phyloP scores from a whole-genome alignment of 2,888 invertebrate genomes.

The Brachypalpus laphriformis region DNA sequence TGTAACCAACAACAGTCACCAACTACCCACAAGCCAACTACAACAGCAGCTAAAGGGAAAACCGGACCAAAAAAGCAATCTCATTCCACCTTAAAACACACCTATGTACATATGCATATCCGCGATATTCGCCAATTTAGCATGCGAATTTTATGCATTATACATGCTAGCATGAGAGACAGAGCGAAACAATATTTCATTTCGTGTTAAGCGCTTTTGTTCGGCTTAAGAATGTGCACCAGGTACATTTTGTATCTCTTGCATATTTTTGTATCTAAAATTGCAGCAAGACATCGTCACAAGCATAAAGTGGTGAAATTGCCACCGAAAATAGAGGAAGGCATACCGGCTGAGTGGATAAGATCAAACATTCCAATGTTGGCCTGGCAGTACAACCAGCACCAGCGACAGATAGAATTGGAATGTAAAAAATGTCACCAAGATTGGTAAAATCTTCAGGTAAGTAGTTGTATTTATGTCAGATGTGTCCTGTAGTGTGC shows the following conservation, averaged over 20 bases:
- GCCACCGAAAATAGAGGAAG: constrained; percentile 16
- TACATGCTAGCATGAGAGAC: constrained; percentile 66
- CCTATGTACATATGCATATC: constrained; percentile 34
- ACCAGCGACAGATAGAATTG: constrained; percentile 14
- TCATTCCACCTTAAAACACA: constrained; percentile 39
- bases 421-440: constrained; percentile 25
- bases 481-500: background rate
- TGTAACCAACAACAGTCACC: constrained; percentile 47
- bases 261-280: background rate
- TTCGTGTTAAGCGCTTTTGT: constrained; percentile 53
- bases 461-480: constrained; percentile 3
- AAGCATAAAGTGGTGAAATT: constrained; percentile 31
- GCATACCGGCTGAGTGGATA: constrained; percentile 13
- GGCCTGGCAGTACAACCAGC: background rate
- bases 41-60: constrained; percentile 38
- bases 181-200: constrained; percentile 73
- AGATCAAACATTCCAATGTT: constrained; percentile 13
- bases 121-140: constrained; percentile 58
- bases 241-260: constrained; percentile 21
- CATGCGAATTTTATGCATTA: constrained; percentile 68
- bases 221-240: constrained; percentile 34
- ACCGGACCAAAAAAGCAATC: constrained; percentile 50
- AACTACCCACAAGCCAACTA: constrained; percentile 22
- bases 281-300: background rate
- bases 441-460: background rate